Conservation (phyloP, 2,888 invertebrate genomes). For the Sturmia bella region DNA sequence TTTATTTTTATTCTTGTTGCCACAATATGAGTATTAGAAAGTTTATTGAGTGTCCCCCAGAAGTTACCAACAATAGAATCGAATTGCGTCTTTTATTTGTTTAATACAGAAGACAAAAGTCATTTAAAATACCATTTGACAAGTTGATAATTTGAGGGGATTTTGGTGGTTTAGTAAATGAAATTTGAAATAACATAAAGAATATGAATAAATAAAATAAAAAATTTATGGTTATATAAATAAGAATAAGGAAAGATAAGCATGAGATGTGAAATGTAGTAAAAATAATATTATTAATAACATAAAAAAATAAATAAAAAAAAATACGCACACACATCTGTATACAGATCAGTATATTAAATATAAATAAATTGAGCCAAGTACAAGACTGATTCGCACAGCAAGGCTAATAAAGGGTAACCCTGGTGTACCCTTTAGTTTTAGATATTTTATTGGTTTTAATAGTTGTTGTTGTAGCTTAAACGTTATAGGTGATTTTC, state of each 20-base stretch:
- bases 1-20: constrained; percentile 35
- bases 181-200: background rate
- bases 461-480: too few species aligned
- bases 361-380: too few species aligned
- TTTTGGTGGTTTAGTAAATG: constrained; percentile 17
- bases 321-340: background rate
- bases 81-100: background rate
- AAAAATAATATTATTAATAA: background rate
- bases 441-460: too few species aligned
- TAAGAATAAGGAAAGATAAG: background rate
- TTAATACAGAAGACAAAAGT: constrained; percentile 5
- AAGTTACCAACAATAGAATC: background rate
- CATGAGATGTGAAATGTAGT: background rate
- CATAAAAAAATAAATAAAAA: background rate
- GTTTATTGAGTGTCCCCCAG: constrained; percentile 17
- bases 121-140: constrained; percentile 27
- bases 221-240: background rate
- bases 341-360: too few species aligned
- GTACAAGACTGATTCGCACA: too few species aligned
- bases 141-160: constrained; percentile 32
- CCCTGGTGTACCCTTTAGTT: too few species aligned
- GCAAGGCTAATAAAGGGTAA: too few species aligned
- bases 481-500: too few species aligned
- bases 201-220: background rate
- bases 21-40: constrained; percentile 1